Conservation (phyloP, 2,797 vertebrate genomes). For the Sebastes vulpes region DNA sequence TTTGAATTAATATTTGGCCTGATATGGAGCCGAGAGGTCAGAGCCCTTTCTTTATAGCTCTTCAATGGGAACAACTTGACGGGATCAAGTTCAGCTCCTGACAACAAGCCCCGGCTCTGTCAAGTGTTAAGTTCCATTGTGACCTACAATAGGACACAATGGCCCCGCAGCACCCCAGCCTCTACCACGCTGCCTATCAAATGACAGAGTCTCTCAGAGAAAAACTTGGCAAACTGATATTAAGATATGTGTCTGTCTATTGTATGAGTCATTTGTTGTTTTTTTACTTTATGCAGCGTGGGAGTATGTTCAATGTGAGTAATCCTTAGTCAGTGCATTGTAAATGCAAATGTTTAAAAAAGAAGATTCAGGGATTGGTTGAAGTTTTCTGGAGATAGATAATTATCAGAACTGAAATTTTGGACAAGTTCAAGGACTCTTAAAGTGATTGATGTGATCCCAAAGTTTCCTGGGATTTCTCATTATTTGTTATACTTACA, state of each 20-base stretch:
- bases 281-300: not conserved
- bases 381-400: not conserved
- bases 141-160: constrained; percentile 83
- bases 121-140: constrained; percentile 89
- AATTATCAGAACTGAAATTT: not conserved
- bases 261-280: not conserved
- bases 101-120: constrained; percentile 83
- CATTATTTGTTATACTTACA: not conserved
- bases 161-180: constrained; percentile 64
- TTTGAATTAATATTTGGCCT: constrained; percentile 49
- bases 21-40: constrained; percentile 70
- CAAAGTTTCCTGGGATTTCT: not conserved
- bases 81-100: constrained; percentile 87
- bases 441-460: not conserved
- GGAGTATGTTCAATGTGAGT: not conserved
- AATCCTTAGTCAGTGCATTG: not conserved
- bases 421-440: not conserved
- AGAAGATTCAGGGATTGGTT: not conserved
- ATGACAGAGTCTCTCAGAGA: constrained; percentile 60
- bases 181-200: constrained; percentile 63
- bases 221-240: constrained; percentile 62
- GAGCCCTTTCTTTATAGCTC: constrained; percentile 77
- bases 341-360: not conserved
- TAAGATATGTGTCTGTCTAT: constrained; percentile 22
- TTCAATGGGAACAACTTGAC: constrained; percentile 80